These are phyloP conservation scores for Meda fulgida DNA, from an alignment of 2,797 vertebrate genomes.

Conservation along the genomic window DNA sequence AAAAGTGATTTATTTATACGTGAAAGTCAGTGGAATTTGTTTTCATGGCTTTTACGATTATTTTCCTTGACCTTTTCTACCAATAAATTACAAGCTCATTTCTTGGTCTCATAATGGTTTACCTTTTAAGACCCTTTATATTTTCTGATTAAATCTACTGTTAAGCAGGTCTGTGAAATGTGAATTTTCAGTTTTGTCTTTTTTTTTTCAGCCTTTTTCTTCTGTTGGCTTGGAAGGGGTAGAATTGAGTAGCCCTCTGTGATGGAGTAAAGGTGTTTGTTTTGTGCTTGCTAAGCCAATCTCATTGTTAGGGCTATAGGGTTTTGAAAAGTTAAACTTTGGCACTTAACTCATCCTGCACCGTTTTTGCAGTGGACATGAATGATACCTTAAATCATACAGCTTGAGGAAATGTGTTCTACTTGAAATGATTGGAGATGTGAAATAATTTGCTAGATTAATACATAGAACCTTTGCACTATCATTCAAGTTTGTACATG, in stretches of 20 bases:
- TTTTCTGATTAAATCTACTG: neutral
- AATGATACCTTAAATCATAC: neutral
- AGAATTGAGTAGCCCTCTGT: neutral
- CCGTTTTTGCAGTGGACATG: neutral
- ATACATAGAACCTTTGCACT: neutral
- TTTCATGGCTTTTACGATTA: conserved; percentile 56
- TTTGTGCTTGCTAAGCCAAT: neutral
- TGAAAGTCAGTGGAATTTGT: conserved; percentile 29
- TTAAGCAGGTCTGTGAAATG: neutral
- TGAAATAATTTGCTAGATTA: neutral
- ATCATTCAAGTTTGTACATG: neutral
- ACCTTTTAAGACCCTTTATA: neutral
- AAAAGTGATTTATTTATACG: conserved; percentile 58
- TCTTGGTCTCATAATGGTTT: conserved; percentile 43
- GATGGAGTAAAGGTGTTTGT: neutral
- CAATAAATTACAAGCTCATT: conserved; percentile 63
- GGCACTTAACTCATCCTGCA: neutral
- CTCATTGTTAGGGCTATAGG: neutral
- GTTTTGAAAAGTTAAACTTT: neutral
- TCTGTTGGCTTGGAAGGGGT: neutral
- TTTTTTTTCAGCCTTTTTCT: neutral
- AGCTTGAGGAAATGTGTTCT: neutral
- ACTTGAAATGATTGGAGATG: neutral
- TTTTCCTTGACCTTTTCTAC: conserved; percentile 58
- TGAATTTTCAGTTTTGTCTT: neutral